phyloP scores from a whole-genome alignment of 1,140 invertebrate genomes.

The Zeugodacus cucurbitae region DNA sequence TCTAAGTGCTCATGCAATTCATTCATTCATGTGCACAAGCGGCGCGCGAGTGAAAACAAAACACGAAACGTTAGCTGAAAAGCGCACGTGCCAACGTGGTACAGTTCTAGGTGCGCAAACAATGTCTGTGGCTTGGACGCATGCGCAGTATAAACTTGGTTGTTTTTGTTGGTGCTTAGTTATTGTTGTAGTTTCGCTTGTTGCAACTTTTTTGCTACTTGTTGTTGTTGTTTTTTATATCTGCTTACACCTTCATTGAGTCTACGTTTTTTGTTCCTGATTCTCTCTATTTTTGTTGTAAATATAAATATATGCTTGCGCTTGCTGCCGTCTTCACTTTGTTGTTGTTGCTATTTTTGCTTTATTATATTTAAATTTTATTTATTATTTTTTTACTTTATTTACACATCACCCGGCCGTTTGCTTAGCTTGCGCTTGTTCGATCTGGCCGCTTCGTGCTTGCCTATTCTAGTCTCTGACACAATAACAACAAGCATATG shows the following conservation, averaged over 20 bases:
- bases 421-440: constrained; percentile 19
- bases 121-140: too few species aligned
- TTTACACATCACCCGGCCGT: background rate
- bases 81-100: too few species aligned
- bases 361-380: background rate
- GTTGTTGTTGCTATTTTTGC: background rate
- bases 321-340: background rate
- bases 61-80: background rate
- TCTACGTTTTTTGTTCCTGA: background rate
- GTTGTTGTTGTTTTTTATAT: background rate
- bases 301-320: background rate
- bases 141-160: too few species aligned
- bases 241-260: too few species aligned
- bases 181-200: background rate
- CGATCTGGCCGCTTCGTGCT: background rate
- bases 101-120: too few species aligned
- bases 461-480: background rate
- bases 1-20: background rate
- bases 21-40: background rate
- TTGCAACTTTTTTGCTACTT: too few species aligned
- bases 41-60: background rate
- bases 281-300: background rate
- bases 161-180: background rate
- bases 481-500: background rate
- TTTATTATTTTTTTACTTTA: background rate